phyloP scores from a whole-genome alignment of 1,140 invertebrate species.

The Elysia chlorotica region DNA sequence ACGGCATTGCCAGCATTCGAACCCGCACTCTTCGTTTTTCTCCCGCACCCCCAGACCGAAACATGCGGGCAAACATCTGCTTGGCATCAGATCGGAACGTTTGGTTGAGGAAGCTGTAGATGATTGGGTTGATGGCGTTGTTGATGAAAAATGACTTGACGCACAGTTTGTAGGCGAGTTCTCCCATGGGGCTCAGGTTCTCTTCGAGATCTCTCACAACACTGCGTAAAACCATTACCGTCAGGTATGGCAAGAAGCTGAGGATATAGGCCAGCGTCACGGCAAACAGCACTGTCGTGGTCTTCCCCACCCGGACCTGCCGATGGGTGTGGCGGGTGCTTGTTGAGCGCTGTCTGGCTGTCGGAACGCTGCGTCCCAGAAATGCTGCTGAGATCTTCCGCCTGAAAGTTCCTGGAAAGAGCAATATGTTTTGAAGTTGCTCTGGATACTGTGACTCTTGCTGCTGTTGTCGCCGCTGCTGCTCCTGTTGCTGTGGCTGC shows the following conservation, averaged over 20 bases:
- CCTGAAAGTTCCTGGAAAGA: no score
- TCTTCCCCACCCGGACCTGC: slow-evolving; percentile 40
- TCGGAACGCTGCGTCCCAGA: no score
- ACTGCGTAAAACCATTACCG: slow-evolving; percentile 39
- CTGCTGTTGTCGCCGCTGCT: not conserved
- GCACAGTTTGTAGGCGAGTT: slow-evolving; percentile 49
- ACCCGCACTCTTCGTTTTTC: no score
- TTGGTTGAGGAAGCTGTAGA: slow-evolving; percentile 48
- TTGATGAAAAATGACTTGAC: slow-evolving; percentile 52
- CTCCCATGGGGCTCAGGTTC: slow-evolving; percentile 33
- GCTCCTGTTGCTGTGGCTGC: not conserved
- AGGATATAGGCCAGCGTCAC: slow-evolving; percentile 46
- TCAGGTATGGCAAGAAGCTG: slow-evolving; percentile 43
- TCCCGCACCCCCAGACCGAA: no score
- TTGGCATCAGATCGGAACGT: slow-evolving; percentile 39
- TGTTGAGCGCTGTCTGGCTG: no score
- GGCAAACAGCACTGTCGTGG: slow-evolving; percentile 41
- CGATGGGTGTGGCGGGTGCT: not conserved
- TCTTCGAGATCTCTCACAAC: slow-evolving; percentile 43
- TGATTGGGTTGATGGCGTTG: slow-evolving; percentile 48
- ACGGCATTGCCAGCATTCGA: no score
- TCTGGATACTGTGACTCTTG: not conserved
- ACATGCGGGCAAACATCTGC: no score
- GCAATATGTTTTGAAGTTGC: no score
- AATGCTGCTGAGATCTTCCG: no score